Conservation (phyloP, 1,140 invertebrate species). For the Mamestra configurata region DNA sequence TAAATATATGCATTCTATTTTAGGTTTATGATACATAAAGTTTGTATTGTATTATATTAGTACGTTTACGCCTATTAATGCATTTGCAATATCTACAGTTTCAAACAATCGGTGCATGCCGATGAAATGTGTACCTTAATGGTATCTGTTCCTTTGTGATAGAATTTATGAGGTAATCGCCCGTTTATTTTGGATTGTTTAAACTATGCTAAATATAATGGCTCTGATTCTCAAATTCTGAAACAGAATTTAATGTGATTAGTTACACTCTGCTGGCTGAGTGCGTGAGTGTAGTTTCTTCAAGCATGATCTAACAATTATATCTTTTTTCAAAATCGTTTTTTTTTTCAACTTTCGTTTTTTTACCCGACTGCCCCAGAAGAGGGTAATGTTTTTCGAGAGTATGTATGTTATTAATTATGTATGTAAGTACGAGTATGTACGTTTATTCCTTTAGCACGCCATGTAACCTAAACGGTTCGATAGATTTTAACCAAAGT, state of each 20-base stretch:
- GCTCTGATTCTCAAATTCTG: slow-evolving; percentile 25
- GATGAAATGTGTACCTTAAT: slow-evolving; percentile 34
- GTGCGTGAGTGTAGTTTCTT: neutral
- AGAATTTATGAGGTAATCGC: slow-evolving; percentile 23
- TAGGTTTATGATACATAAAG: slow-evolving; percentile 28
- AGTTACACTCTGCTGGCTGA: neutral
- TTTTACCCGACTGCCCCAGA: too few relatives aligned
- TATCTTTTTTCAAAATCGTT: too few relatives aligned
- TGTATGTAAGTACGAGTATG: too few relatives aligned
- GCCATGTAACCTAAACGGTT: too few relatives aligned
- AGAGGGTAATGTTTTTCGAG: too few relatives aligned
- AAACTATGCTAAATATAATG: slow-evolving; percentile 35
- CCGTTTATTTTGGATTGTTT: slow-evolving; percentile 36
- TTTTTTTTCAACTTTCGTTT: too few relatives aligned
- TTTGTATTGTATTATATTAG: slow-evolving; percentile 9
- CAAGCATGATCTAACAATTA: too few relatives aligned
- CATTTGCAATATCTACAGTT: slow-evolving; percentile 26
- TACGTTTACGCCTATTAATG: slow-evolving; percentile 32
- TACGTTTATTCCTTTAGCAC: too few relatives aligned
- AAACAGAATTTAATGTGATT: slow-evolving; percentile 24
- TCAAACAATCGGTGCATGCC: slow-evolving; percentile 31
- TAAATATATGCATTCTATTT: slow-evolving; percentile 34
- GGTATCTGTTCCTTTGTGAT: slow-evolving; percentile 31
- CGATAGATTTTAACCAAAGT: too few relatives aligned
- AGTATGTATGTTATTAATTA: too few relatives aligned